phyloP scores from a whole-genome alignment of 2,113 vertebrate species.

The Podocnemis expansa region DNA sequence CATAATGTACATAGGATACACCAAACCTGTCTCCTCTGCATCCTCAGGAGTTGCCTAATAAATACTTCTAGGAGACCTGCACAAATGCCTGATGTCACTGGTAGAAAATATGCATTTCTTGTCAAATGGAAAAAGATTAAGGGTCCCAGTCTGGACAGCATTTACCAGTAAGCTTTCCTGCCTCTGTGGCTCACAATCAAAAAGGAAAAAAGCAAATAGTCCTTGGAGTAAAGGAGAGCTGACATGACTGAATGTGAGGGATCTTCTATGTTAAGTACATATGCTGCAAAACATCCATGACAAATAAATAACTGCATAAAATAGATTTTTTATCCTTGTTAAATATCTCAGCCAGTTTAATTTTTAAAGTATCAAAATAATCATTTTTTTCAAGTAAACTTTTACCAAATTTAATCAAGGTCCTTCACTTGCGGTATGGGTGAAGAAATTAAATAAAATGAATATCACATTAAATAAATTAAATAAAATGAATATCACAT shows the following conservation, averaged over 20 bases:
- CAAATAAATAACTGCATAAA: neutral
- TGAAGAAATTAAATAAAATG: neutral
- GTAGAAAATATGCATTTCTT: neutral
- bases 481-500: neutral
- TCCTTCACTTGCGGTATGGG: neutral
- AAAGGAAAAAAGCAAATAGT: neutral
- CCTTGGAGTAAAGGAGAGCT: neutral
- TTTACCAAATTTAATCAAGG: neutral
- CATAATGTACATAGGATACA: slow-evolving; percentile 35
- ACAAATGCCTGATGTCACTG: neutral
- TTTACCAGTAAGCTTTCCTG: neutral
- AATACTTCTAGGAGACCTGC: neutral
- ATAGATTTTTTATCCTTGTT: neutral
- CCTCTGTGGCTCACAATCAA: neutral
- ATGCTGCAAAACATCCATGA: neutral
- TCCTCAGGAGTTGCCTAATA: slow-evolving; percentile 17
- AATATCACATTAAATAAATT: no score
- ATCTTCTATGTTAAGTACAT: neutral
- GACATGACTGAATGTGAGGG: neutral
- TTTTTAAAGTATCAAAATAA: neutral
- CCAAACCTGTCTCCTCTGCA: slow-evolving; percentile 28
- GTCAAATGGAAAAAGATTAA: neutral
- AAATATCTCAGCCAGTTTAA: neutral
- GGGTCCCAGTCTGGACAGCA: neutral
- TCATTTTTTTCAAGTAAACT: neutral